Evolutionary conservation across 1,140 invertebrate species (phyloP).

Genomic region (Amyelois transitella): DNA sequence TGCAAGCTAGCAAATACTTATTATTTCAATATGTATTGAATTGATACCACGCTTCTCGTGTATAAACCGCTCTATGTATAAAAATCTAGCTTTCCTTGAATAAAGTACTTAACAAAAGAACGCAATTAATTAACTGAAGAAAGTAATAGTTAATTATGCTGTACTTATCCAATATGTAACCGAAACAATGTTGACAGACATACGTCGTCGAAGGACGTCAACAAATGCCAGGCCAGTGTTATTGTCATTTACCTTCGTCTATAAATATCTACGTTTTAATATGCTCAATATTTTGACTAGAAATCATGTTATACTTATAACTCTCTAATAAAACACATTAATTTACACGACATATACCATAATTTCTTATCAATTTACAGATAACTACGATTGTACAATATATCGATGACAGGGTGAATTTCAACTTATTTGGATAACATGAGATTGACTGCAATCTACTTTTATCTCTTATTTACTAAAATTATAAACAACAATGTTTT

Average conservation of each 20-base stretch:
- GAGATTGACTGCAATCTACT: constrained; percentile 32
- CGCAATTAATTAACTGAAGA: constrained; percentile 36
- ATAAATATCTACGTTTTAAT: constrained; percentile 68
- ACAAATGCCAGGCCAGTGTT: constrained; percentile 55
- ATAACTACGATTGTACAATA: constrained; percentile 63
- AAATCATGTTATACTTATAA: constrained; percentile 69
- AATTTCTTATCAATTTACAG: constrained; percentile 62
- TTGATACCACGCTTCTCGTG: not conserved
- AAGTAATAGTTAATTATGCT: constrained; percentile 43
- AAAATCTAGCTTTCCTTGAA: constrained; percentile 13
- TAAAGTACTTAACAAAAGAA: constrained; percentile 29
- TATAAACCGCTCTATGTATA: constrained; percentile 4
- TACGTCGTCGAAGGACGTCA: constrained; percentile 11
- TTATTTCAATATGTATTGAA: not conserved
- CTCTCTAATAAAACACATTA: constrained; percentile 69
- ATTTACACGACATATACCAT: constrained; percentile 62
- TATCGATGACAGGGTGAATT: constrained; percentile 54
- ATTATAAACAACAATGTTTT: constrained; percentile 36
- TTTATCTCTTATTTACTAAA: constrained; percentile 14
- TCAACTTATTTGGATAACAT: constrained; percentile 19
- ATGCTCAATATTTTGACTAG: constrained; percentile 74
- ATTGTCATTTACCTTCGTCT: constrained; percentile 65
- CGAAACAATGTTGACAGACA: constrained; percentile 23
- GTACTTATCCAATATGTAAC: constrained; percentile 54
- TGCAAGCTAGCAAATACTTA: not conserved